Conservation (phyloP, 2,888 invertebrate genomes). For the Pediacus dermestoides region DNA sequence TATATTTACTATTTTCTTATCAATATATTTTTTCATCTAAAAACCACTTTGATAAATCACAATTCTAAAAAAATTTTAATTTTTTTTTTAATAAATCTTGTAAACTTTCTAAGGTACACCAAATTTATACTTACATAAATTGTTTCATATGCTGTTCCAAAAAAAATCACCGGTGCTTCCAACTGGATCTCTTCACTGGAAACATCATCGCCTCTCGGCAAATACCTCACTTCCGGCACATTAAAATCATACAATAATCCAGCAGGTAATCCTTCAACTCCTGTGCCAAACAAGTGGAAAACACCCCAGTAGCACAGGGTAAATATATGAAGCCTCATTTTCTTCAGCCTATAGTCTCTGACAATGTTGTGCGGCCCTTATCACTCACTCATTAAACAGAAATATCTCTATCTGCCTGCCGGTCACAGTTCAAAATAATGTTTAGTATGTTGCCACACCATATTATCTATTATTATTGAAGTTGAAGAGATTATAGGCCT, state of each 20-base stretch:
- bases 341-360: slow-evolving; percentile 8
- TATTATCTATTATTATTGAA: too few species aligned
- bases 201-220: slow-evolving; percentile 59
- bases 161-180: slow-evolving; percentile 74
- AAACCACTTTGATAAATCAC: too few species aligned
- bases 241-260: slow-evolving; percentile 62
- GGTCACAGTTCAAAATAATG: slow-evolving; percentile 28
- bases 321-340: slow-evolving; percentile 22
- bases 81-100: slow-evolving; percentile 12
- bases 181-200: slow-evolving; percentile 64
- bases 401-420: slow-evolving; percentile 20
- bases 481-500: too few species aligned
- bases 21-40: too few species aligned
- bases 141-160: slow-evolving; percentile 68
- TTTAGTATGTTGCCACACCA: too few species aligned
- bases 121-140: slow-evolving; percentile 73
- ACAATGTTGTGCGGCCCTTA: not conserved
- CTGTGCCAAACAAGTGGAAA: slow-evolving; percentile 25
- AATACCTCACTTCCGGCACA: slow-evolving; percentile 52
- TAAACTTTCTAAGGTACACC: too few species aligned
- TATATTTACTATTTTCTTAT: too few species aligned
- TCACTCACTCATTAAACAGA: slow-evolving; percentile 16
- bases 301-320: slow-evolving; percentile 18
- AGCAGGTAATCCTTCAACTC: slow-evolving; percentile 46
- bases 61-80: too few species aligned